Conservation (phyloP, 1,140 invertebrate species). For the Aricia agestis region DNA sequence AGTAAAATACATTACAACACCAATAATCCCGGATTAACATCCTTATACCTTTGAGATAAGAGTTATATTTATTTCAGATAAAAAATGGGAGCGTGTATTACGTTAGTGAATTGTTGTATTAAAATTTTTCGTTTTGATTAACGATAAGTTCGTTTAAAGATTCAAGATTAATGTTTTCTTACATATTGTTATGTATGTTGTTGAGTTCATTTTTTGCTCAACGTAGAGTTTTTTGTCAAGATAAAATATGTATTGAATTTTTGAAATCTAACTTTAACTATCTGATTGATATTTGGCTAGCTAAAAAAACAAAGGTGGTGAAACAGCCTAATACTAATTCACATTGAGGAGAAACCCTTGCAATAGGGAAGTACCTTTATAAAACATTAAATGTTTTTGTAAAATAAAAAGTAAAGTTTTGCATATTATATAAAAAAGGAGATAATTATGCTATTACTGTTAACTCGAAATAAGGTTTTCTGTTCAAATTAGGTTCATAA, state of each 20-base stretch:
- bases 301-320: too few species aligned
- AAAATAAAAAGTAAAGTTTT: too few species aligned
- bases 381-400: too few species aligned
- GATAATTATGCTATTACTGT: too few species aligned
- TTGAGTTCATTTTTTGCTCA: background rate
- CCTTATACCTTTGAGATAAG: constrained; percentile 35
- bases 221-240: background rate
- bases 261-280: background rate
- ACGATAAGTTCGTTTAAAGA: constrained; percentile 36
- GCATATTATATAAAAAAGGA: too few species aligned
- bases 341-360: too few species aligned
- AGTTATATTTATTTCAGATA: constrained; percentile 24
- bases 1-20: constrained; percentile 27
- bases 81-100: constrained; percentile 17
- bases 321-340: too few species aligned
- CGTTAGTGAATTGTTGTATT: constrained; percentile 18
- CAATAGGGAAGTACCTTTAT: too few species aligned
- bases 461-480: too few species aligned
- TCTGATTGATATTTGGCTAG: too few species aligned
- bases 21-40: constrained; percentile 22
- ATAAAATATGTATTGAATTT: background rate
- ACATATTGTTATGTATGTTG: background rate
- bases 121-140: constrained; percentile 28
- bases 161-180: constrained; percentile 4
- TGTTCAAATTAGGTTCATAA: background rate